Evolutionary conservation across 1,140 invertebrate genomes (phyloP), one percentile per base, ranked within the genome.

Genomic region (Trichonephila inaurata): DNA sequence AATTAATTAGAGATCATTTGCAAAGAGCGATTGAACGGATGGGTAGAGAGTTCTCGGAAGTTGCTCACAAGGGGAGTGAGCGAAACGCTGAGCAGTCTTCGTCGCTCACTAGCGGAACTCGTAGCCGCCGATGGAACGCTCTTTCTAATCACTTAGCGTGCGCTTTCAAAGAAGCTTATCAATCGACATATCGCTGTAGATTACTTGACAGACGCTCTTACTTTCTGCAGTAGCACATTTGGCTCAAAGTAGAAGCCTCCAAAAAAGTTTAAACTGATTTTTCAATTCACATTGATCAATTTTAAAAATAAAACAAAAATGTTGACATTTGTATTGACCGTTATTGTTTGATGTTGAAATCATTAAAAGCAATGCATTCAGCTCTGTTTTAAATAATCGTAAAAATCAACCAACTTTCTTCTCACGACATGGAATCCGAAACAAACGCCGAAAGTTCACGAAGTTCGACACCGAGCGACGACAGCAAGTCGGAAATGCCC

Each of bases 1-100:
- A 86, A 92, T 92, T 92, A 92, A 92, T 92, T 92, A 87, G 62
- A 33, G 81, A 92, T 92, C 90, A 83, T 85, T 92, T 85, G 81
- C 77, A 62, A 85, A 92, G 90, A 64, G 21, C 81, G 81, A 92
- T 77, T 77, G 69, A n/a, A 40, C 82, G 61, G 86, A 69, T 51
- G 66, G 51, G 72, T 72, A 91, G 72, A 24, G 14, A 77, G 72
- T 77, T 77, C 72, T 77, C 28, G 72, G 72, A 77, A 64, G 62
- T 64, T 64, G 62, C 62, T 64, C 62, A 21, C 18, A 64, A 77
- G 72, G 69, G 72, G 72, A 77, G 28, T 72, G 16, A 64, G 62
- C 16, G 62, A 18, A 64, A 64, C 62, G 19, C 62, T 64, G 62
- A 33, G 72, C 18, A 77, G 72, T 77, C 72, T 28, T 33, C 24